Evolutionary conservation across 2,113 vertebrate genomes (phyloP), one percentile per base, ranked within the genome.

Genomic region (Accipiter cooperii): DNA sequence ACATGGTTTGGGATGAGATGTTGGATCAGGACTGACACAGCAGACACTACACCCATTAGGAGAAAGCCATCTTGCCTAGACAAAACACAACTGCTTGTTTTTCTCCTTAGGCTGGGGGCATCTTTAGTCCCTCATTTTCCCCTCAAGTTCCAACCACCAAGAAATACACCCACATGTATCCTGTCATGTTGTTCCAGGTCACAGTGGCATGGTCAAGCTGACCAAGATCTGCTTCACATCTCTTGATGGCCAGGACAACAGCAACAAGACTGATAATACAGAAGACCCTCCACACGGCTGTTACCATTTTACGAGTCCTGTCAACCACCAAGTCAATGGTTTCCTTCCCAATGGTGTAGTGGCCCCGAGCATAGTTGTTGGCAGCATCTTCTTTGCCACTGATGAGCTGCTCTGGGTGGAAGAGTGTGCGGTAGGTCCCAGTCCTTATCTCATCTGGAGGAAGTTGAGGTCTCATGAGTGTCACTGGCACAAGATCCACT

Each of bases 361-460:
- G 96, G 36, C 96, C 96, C 4, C 75, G 91, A 19, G 96, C 97
- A 15, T 97, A 97, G 31, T 96, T 97, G 73, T 97, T 97, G 51
- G 97, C 97, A 12, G 97, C 96, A 38, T 97, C 97, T 81, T 97
- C 97, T 47, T 97, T 96, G 42, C 97, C 97, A 18, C 65, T 94
- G 75, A 98, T 96, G 10, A 98, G 96, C 71, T 97, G 97, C 33
- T 97, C 97, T 0, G 90, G 94, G 71, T 99, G 98, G 81, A 98
- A 98, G 16, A 98, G 98, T 1, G 94, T 95, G 22, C 96, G 97
- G 76, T 98, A 98, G 1, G 42, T 78, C n/a, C 98, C 98, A 4
- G 96, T 97, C 55, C 98, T 97, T 77, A 98, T 98, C 94, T 98
- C 98, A 92, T 98, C 98, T 98, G 60, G 15, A 88, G 5, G 33